Base-by-base conservation (phyloP, 2,888 invertebrate genomes). In the Morpho helenor region DNA sequence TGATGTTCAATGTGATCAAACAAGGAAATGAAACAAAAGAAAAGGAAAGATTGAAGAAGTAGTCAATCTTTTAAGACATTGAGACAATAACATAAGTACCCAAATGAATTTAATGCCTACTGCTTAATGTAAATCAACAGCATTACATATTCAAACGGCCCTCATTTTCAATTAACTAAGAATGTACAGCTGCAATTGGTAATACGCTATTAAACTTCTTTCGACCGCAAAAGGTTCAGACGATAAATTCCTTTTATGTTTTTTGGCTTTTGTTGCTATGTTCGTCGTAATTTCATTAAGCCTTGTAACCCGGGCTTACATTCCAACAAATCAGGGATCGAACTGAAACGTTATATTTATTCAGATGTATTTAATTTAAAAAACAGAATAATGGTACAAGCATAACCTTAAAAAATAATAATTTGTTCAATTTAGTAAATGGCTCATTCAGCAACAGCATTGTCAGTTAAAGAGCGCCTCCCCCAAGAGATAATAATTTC, bases 211-310 rank as follows among this genome's bases (percentile, higher is more conserved):
- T 8, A n/a, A 43, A 22, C 41, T 49, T 7, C 42, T 10, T 44
- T 23, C 43, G 10, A 44, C 44, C 10, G 43, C 49, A 9, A 55
- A 49, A 49, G 43, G 22, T 43, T 16, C 9, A 9, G 49, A 51
- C 41, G 42, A 51, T 42, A 42, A 42, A 51, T 42, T 47, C 10
- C 47, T 40, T 10, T 8, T 16, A 10, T 41, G 8, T 51, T 51
- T 16, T 49, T 48, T 57, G 22, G 47, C 56, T 51, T 51, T 42
- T 47, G 41, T 47, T 31, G 41, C 42, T 47, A 47, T 42, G 41
- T 31, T 49, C 23, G n/a, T 7, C 22, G 16, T 22, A 43, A 52
- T 49, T 52, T 48, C 42, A 39, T 44, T 52, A 44, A 9, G 16
- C 42, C 43, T 41, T 51, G 22, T 45, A 53, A 46, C 39, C 9